A percentile compares a stretch with the other conserved stretches of the same genome.
phyloP scores from a whole-genome alignment of 2,113 vertebrate species.

The Mormoops blainvillei region DNA sequence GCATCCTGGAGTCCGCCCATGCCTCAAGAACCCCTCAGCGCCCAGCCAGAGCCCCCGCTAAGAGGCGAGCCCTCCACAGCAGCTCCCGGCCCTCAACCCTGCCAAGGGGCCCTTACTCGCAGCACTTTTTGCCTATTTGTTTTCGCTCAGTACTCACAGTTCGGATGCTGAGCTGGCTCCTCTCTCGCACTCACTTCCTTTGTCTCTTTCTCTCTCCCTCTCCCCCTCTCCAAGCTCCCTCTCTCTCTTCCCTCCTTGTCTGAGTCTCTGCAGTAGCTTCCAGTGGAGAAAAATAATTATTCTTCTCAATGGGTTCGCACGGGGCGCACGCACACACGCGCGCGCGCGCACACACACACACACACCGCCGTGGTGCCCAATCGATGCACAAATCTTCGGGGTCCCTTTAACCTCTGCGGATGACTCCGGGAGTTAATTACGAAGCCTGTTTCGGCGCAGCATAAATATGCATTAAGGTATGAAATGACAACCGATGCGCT shows the following conservation, averaged over 20 bases:
- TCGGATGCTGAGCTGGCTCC: slow-evolving; percentile 65
- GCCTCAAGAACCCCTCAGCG: background rate
- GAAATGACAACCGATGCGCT: slow-evolving; percentile 55
- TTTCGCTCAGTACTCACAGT: slow-evolving; percentile 73
- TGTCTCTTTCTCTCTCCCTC: slow-evolving; percentile 40
- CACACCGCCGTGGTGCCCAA: slow-evolving; percentile 39
- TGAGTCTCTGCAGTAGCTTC: slow-evolving; percentile 72
- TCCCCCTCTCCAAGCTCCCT: slow-evolving; percentile 35
- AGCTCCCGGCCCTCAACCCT: background rate
- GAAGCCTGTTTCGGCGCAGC: slow-evolving; percentile 58
- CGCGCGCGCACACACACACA: slow-evolving; percentile 22
- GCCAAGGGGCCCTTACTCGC: slow-evolving; percentile 23
- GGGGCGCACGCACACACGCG: slow-evolving; percentile 60
- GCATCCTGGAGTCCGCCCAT: background rate
- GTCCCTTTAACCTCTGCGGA: slow-evolving; percentile 73
- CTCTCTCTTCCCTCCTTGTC: slow-evolving; percentile 68
- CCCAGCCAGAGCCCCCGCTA: background rate
- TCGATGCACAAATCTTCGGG: slow-evolving; percentile 71
- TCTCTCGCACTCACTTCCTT: slow-evolving; percentile 54
- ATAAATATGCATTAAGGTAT: slow-evolving; percentile 67
- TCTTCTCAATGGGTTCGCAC: slow-evolving; percentile 77
- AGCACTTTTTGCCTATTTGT: slow-evolving; percentile 62
- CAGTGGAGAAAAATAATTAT: slow-evolving; percentile 75
- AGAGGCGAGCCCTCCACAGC: background rate
- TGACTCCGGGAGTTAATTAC: slow-evolving; percentile 67